Evolutionary conservation across 2,888 invertebrate genomes (phyloP), one percentile per base, ranked within the genome.

Genomic region (Drosophila niveifrons): DNA sequence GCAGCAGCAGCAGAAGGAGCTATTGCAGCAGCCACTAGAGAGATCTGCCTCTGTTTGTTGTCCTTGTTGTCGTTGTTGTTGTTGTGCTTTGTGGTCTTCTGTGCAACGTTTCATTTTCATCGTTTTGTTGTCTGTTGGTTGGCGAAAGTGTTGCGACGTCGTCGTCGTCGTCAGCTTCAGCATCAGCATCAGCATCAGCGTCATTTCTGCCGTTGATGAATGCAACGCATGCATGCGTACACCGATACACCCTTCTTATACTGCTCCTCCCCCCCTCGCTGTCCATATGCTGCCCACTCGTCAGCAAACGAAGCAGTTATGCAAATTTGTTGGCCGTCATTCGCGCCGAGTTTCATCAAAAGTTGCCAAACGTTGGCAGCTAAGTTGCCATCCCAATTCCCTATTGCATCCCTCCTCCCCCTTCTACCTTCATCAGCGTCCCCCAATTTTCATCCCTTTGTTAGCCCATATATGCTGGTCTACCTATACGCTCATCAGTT

Each of bases 161-260:
- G n/a, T n/a, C n/a, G n/a, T n/a, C n/a, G n/a, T n/a, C n/a, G n/a
- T n/a, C n/a, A n/a, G n/a, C 18, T 18, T 18, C 18, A 47, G 51
- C 47, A 47, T 52, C 51, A 34, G 23, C 59, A 28, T 46, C 55
- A 50, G 31, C 57, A n/a, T 48, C 52, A 52, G 29, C 71, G 17
- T 51, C 61, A 61, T 39, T 51, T 51, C 72, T 62, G 75, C 55
- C 78, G 78, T 76, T 85, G 84, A 86, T 84, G 84, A 88, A 86
- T 84, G 84, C 87, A 88, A 80, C 80, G 83, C 83, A 84, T 88
- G 88, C 83, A 88, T 88, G 83, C 86, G 88, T 83, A 73, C 85
- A 74, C 57, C 75, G 77, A 61, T 63, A 72, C 70, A 64, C 62
- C 70, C 63, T 63, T 58, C 67, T 48, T 65, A 34, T 57, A 39